These are phyloP conservation scores for Thelohanellus kitauei DNA, from an alignment of 30 jellyfish, hydroid and myxozoan genomes.

Conservation along the genomic window DNA sequence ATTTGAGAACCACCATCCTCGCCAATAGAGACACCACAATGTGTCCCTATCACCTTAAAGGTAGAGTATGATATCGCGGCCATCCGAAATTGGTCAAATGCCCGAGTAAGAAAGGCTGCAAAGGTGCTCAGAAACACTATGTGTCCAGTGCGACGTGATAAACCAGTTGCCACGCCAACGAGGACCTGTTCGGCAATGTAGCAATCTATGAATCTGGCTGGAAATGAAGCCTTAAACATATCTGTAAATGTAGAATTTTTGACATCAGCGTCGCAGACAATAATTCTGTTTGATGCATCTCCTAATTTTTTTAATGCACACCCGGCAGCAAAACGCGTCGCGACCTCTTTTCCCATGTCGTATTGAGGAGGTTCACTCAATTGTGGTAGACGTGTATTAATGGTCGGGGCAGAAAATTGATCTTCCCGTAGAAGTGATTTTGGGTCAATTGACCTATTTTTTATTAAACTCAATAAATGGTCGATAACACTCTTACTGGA, in stretches of 20 bases:
- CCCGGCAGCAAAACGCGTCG: conserved; percentile 74
- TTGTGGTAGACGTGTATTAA: no score
- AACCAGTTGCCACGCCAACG: conserved; percentile 74
- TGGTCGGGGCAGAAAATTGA: neutral
- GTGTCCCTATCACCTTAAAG: conserved; percentile 50
- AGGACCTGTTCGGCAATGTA: conserved; percentile 78
- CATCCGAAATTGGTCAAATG: conserved; percentile 73
- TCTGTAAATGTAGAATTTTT: conserved; percentile 79
- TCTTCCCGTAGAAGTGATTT: neutral
- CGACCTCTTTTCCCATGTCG: conserved; percentile 28
- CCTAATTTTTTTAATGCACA: conserved; percentile 67
- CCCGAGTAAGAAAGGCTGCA: conserved; percentile 77
- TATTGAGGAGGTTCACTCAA: conserved; percentile 48
- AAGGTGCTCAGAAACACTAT: conserved; percentile 61
- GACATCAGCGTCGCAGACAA: conserved; percentile 79
- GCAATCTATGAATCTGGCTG: conserved; percentile 64
- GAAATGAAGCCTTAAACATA: conserved; percentile 47
- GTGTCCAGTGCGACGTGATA: conserved; percentile 43
- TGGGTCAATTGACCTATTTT: neutral
- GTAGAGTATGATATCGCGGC: conserved; percentile 69
- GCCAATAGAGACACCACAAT: conserved; percentile 72
- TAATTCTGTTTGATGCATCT: conserved; percentile 19
- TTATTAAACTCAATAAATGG: neutral
- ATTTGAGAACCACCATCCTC: conserved; percentile 93
- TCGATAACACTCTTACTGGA: neutral